These are phyloP conservation scores for Rhynchophorus ferrugineus DNA, from an alignment of 1,140 invertebrate genomes.

Conservation along the genomic window DNA sequence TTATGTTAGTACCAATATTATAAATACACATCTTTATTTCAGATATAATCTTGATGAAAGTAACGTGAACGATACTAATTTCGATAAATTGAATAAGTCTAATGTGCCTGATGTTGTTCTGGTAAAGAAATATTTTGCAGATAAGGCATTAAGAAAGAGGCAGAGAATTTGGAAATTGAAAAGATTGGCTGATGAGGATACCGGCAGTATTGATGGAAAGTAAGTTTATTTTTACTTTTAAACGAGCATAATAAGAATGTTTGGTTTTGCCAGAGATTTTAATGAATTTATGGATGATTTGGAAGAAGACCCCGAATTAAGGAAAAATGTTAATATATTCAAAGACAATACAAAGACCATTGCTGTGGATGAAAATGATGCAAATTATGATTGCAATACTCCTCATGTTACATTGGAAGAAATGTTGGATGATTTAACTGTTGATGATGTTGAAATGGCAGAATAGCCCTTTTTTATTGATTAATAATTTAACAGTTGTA, in stretches of 20 bases:
- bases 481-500: too few relatives aligned
- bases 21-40: too few relatives aligned
- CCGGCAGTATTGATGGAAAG: conserved; percentile 63
- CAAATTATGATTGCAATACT: conserved; percentile 58
- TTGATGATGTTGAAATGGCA: conserved; percentile 67
- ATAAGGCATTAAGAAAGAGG: conserved; percentile 59
- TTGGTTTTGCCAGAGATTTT: conserved; percentile 64
- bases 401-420: conserved; percentile 90
- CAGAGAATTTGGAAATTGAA: conserved; percentile 89
- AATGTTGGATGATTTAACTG: conserved; percentile 93
- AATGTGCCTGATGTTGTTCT: conserved; percentile 83
- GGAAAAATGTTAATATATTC: conserved; percentile 93
- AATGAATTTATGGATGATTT: conserved; percentile 95
- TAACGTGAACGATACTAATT: conserved; percentile 84
- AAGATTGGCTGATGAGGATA: conserved; percentile 66
- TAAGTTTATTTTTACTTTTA: conserved; percentile 40
- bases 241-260: conserved; percentile 9
- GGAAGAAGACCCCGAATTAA: conserved; percentile 85
- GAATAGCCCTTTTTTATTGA: too few relatives aligned
- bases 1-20: too few relatives aligned
- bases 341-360: conserved; percentile 59
- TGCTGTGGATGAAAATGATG: conserved; percentile 57
- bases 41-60: conserved; percentile 82
- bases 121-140: conserved; percentile 86
- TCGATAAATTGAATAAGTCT: conserved; percentile 72